Evolutionary conservation across 1,140 invertebrate species (phyloP).

Genomic region (Mercenaria mercenaria): DNA sequence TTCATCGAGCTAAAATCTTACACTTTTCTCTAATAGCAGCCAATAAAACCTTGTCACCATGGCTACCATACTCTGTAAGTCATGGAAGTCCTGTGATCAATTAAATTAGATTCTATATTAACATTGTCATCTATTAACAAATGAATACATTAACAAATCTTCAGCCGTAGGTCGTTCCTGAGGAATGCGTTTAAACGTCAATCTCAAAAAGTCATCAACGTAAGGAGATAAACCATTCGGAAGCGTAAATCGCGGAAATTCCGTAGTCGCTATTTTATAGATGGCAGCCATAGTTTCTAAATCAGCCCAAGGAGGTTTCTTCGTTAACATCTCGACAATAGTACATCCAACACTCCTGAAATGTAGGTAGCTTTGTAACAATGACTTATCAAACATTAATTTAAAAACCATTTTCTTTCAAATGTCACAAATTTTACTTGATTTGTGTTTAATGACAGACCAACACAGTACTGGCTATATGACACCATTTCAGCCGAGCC

Average conservation of each 20-base stretch:
- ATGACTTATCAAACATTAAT: slow-evolving; percentile 38
- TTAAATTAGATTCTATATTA: not conserved
- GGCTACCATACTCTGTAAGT: not conserved
- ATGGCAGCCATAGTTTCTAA: slow-evolving; percentile 85
- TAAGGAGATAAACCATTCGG: slow-evolving; percentile 73
- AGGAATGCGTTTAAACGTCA: slow-evolving; percentile 78
- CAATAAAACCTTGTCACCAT: not conserved
- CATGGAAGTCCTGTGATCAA: slow-evolving; percentile 5
- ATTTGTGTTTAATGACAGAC: too few species aligned
- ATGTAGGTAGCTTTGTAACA: too few species aligned
- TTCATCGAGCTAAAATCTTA: not conserved
- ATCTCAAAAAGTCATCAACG: slow-evolving; percentile 80
- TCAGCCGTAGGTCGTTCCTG: slow-evolving; percentile 82
- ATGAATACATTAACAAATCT: slow-evolving; percentile 81
- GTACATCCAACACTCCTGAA: slow-evolving; percentile 86
- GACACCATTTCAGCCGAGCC: too few species aligned
- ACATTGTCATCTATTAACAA: slow-evolving; percentile 71
- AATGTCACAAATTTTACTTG: too few species aligned
- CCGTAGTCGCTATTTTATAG: slow-evolving; percentile 85
- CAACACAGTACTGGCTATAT: too few species aligned
- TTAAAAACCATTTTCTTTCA: too few species aligned
- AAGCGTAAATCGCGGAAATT: slow-evolving; percentile 82
- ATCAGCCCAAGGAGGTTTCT: slow-evolving; percentile 84
- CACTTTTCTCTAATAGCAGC: not conserved
- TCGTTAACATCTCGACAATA: slow-evolving; percentile 85